Conservation (phyloP, 2,797 vertebrate genomes). For the Diplodus sargus region DNA sequence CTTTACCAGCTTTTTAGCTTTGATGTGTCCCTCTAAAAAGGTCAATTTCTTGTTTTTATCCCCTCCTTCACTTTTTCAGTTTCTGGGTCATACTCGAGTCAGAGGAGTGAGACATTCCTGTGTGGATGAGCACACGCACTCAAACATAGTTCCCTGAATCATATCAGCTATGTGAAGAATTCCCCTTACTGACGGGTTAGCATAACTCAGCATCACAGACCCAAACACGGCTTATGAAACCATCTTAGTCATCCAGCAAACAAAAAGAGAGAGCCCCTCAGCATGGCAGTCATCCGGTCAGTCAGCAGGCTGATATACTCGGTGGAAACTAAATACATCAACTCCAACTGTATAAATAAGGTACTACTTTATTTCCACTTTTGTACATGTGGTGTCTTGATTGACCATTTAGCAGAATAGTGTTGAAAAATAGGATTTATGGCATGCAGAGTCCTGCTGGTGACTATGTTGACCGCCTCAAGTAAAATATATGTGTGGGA, state of each 20-base stretch:
- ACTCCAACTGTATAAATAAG: neutral
- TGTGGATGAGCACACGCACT: constrained; percentile 33
- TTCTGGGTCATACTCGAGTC: neutral
- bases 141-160: constrained; percentile 40
- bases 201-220: constrained; percentile 34
- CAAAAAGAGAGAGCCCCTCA: neutral
- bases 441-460: neutral
- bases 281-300: constrained; percentile 1
- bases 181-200: constrained; percentile 40
- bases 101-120: constrained; percentile 55
- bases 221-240: constrained; percentile 50
- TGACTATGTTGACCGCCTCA: too few species aligned
- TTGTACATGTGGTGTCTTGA: neutral
- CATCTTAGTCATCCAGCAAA: constrained; percentile 12
- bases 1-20: neutral
- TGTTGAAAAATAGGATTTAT: neutral
- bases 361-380: neutral
- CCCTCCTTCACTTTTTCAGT: neutral
- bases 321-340: neutral
- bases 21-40: neutral
- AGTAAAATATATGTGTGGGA: too few species aligned
- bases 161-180: constrained; percentile 64
- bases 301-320: neutral
- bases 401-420: neutral
- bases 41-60: neutral